phyloP scores from a whole-genome alignment of 2,797 vertebrate genomes.

The Halcyon leucocephala region DNA sequence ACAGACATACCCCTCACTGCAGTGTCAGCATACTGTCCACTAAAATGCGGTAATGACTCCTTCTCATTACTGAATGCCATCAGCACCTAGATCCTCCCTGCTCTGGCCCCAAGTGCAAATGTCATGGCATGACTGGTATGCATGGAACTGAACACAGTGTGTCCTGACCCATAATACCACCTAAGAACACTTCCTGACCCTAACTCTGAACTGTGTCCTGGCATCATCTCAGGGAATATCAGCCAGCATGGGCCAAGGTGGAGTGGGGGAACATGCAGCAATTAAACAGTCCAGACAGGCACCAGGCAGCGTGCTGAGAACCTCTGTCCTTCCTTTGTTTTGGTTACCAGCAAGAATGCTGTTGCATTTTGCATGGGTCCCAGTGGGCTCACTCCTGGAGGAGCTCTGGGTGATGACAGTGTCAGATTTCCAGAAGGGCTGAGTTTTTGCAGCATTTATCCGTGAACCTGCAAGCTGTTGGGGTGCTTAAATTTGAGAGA shows the following conservation, averaged over 20 bases:
- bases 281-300: no score
- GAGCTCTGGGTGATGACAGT: not conserved
- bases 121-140: rapidly evolving
- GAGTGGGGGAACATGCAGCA: no score
- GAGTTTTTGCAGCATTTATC: not conserved
- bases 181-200: not conserved
- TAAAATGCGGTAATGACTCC: not conserved
- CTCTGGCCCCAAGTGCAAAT: not conserved
- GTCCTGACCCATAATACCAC: not conserved
- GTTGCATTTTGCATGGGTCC: not conserved
- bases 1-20: not conserved
- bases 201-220: not conserved
- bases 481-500: not conserved
- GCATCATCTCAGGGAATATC: not conserved
- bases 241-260: no score
- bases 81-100: not conserved
- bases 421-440: not conserved
- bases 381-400: rapidly evolving
- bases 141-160: not conserved
- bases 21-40: not conserved
- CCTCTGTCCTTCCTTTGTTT: not conserved
- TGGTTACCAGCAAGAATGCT: not conserved
- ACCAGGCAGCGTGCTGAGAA: no score
- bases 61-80: not conserved
- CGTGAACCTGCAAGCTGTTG: not conserved